Conservation (phyloP, 2,888 invertebrate species). For the Exocentrus adspersus region DNA sequence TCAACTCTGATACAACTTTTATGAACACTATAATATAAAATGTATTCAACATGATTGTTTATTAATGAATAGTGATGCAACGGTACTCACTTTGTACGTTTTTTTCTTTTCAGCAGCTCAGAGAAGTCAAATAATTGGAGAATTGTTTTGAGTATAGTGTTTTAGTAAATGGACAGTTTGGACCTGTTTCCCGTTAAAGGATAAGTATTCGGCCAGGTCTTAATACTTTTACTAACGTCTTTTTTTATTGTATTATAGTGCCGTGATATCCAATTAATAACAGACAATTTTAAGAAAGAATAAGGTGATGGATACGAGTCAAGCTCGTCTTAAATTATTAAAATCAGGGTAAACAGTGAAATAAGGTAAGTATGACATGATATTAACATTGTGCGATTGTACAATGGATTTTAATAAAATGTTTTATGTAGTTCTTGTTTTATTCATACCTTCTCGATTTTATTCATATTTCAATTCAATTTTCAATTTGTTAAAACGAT, state of each 20-base stretch:
- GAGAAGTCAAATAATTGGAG: conserved; percentile 29
- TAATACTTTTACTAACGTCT: conserved; percentile 4
- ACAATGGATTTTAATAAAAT: neutral
- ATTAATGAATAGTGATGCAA: conserved; percentile 3
- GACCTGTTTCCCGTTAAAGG: conserved; percentile 4
- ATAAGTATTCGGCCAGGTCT: conserved; percentile 16
- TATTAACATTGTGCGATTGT: neutral
- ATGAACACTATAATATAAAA: neutral
- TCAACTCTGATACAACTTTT: neutral
- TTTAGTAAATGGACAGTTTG: neutral
- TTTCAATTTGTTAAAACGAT: too few species aligned
- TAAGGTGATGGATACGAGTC: too few species aligned
- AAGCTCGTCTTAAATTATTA: neutral
- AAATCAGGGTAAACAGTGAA: neutral
- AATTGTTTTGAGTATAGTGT: conserved; percentile 18
- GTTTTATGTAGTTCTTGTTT: neutral
- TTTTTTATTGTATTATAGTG: conserved; percentile 17
- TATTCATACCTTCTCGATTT: too few species aligned
- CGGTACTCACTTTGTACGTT: conserved; percentile 27
- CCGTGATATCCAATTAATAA: neutral
- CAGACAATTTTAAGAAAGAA: too few species aligned
- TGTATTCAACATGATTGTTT: conserved; percentile 20
- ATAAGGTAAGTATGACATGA: conserved; percentile 16
- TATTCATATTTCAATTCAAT: too few species aligned
- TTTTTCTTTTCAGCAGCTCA: conserved; percentile 34